These are phyloP conservation scores for Ctenomys sociabilis DNA, from an alignment of 2,113 vertebrate species.

Conservation along the genomic window DNA sequence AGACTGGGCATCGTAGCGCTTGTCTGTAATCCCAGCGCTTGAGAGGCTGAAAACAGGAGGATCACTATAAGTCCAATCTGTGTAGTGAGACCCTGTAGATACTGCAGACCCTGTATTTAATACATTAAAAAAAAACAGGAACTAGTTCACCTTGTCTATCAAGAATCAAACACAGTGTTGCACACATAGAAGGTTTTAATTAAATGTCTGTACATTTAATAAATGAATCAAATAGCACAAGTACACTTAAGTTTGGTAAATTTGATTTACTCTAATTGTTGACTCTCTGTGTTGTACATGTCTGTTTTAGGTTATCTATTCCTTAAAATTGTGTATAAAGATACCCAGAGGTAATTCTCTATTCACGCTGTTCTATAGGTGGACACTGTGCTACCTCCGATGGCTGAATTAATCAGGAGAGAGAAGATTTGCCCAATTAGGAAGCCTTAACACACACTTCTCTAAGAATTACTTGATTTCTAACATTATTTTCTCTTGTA, in stretches of 20 bases:
- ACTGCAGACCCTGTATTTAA: too few species aligned
- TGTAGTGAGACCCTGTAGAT: too few species aligned
- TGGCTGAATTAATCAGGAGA: constrained; percentile 6
- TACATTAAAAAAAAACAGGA: too few species aligned
- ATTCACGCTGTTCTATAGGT: neutral
- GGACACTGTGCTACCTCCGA: neutral
- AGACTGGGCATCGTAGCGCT: too few species aligned
- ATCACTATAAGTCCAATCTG: too few species aligned
- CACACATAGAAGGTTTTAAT: neutral
- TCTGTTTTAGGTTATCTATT: neutral
- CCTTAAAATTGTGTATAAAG: constrained; percentile 42
- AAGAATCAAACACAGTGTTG: neutral
- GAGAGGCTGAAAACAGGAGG: too few species aligned
- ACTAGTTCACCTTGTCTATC: neutral
- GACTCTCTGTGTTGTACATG: neutral
- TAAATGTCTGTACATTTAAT: neutral
- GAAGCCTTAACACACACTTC: neutral
- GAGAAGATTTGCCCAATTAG: neutral
- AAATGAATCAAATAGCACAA: neutral
- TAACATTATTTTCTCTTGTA: constrained; percentile 42
- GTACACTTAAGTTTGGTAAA: neutral
- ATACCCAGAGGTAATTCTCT: neutral
- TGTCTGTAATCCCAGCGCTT: too few species aligned
- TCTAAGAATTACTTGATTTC: neutral
- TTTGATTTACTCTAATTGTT: neutral